Base-by-base conservation (phyloP, 30 jellyfish, hydroid and myxozoan genomes). In the Pseudorhiza aurosa region DNA sequence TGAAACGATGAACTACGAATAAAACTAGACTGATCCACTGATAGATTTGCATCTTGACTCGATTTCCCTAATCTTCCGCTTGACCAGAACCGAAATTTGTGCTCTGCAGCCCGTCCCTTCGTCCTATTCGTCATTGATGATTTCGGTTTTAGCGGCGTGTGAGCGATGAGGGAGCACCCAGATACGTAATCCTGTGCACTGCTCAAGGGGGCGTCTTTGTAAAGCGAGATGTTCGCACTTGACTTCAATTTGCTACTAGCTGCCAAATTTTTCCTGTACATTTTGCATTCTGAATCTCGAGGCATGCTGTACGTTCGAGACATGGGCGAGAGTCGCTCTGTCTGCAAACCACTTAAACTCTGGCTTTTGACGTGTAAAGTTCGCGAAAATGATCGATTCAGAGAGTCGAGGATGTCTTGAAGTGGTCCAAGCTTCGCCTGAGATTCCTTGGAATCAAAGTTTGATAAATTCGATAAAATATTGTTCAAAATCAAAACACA, bases 121-220 rank as follows among this genome's bases (percentile, higher is more conserved):
- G 96, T 89, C 63, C 96, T 28, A 42, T 67, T 49, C 5, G 82
- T 18, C 22, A 21, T 36, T 0, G 87, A 55, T 15, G 86, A 24
- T 51, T 70, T 70, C 33, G 81, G 63, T 42, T 73, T 58, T 27
- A 58, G 37, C 9, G 96, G 82, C 22, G 96, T 81, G 39, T 89
- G 96, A 11, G 82, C 67, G 7, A 89, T 68, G n/a, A 83, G 50
- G 8, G 97, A 82, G 60, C 96, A 73, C 3, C 96, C 96, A 1
- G 97, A 89, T 11, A 89, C 97, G 45, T 82, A 89, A 56, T 89
- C 97, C 24, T 89, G 96, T 0, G 96, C 72, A 68, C 85, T 51
- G 82, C 97, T 89, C 0, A 89, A 56, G 44, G 47, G 17, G 15
- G 89, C 44, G 56, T 89, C 97, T 33, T 58, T 60, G 57, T 72